Conservation (phyloP, 2,888 invertebrate species). For the Choreutis nemorana region DNA sequence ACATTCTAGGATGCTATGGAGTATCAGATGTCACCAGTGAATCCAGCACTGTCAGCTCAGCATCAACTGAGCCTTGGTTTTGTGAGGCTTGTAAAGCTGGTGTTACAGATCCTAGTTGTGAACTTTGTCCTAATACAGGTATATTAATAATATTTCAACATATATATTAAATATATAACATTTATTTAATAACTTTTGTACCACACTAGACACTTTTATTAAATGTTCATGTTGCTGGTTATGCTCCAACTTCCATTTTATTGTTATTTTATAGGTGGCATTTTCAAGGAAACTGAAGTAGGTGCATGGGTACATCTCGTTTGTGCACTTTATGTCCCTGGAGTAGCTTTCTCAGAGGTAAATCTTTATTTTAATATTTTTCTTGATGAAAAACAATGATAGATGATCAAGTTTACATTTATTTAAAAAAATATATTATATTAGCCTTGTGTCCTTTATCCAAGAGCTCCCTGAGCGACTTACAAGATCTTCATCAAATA, state of each 20-base stretch:
- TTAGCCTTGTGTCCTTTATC: too few species aligned
- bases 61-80: slow-evolving; percentile 99
- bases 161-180: background rate
- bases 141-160: slow-evolving; percentile 5
- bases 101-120: slow-evolving; percentile 87
- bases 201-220: background rate
- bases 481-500: too few species aligned
- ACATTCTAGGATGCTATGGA: slow-evolving; percentile 83
- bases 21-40: slow-evolving; percentile 91
- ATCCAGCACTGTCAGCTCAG: slow-evolving; percentile 91
- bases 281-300: slow-evolving; percentile 96
- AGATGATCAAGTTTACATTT: too few species aligned
- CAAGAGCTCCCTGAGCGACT: too few species aligned
- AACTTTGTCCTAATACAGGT: slow-evolving; percentile 92
- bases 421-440: too few species aligned
- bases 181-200: background rate
- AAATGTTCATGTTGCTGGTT: background rate
- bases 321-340: slow-evolving; percentile 97
- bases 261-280: slow-evolving; percentile 69
- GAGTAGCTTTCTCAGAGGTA: slow-evolving; percentile 96
- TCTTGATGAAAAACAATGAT: background rate
- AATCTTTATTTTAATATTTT: slow-evolving; percentile 4
- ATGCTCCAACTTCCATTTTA: background rate
- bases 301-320: slow-evolving; percentile 98
- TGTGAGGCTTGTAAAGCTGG: slow-evolving; percentile 98